Conservation (phyloP, 2,888 invertebrate genomes). For the Liodrosophila aerea region DNA sequence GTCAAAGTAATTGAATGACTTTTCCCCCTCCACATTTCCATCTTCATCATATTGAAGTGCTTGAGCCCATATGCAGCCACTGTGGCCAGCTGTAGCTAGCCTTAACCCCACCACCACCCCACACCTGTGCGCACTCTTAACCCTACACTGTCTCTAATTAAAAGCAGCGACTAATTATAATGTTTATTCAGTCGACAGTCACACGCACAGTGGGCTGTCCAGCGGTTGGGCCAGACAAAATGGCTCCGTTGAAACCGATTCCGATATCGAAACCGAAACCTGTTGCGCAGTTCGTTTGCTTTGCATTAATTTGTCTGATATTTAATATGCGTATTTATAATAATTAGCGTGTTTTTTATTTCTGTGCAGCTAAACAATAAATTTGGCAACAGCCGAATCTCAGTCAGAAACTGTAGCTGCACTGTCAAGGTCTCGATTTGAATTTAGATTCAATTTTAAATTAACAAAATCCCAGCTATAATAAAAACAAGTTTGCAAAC, state of each 20-base stretch:
- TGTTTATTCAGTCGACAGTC: too few species aligned
- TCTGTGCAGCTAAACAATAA: too few species aligned
- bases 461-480: not conserved
- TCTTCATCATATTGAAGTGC: constrained; percentile 23
- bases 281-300: not conserved
- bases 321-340: not conserved
- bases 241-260: constrained; percentile 3
- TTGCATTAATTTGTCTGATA: not conserved
- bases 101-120: not conserved
- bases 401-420: constrained; percentile 2
- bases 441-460: not conserved
- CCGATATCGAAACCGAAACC: too few species aligned
- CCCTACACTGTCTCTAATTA: constrained; percentile 36
- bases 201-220: too few species aligned
- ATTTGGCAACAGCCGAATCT: too few species aligned
- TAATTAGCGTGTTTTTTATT: too few species aligned
- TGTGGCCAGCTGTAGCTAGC: constrained; percentile 17
- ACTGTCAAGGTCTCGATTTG: not conserved
- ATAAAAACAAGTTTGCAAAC: not conserved
- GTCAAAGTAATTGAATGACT: constrained; percentile 76
- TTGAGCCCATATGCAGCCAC: constrained; percentile 66
- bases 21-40: constrained; percentile 12
- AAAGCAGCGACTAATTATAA: constrained; percentile 61
- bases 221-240: not conserved
- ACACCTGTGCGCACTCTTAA: fast-evolving